These are phyloP conservation scores for Hydrophis major DNA, from an alignment of 2,797 vertebrate genomes.

Conservation along the genomic window DNA sequence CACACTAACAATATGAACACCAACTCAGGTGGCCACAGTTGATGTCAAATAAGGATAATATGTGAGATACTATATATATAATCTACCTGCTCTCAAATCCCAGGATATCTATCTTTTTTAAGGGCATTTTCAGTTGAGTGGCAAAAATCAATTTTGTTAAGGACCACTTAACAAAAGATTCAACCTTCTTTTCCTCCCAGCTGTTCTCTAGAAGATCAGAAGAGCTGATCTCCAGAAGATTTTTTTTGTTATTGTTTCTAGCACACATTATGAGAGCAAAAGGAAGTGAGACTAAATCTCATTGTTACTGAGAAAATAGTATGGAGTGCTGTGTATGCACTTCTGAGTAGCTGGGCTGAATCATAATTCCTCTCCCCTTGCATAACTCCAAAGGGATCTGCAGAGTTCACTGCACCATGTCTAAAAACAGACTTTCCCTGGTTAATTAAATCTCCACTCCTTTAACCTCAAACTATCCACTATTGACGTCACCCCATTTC, in stretches of 20 bases:
- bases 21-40: background rate
- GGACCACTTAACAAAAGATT: background rate
- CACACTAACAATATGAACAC: background rate
- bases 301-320: background rate
- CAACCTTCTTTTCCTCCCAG: background rate
- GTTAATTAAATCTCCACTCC: background rate
- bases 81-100: background rate
- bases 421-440: background rate
- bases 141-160: background rate
- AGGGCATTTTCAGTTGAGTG: background rate
- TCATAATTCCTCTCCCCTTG: background rate
- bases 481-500: no score
- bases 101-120: background rate
- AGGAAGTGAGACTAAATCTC: background rate
- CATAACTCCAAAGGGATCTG: background rate
- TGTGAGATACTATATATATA: background rate
- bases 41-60: background rate
- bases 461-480: no score
- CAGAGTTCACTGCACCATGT: background rate
- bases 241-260: background rate
- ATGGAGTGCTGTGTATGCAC: background rate
- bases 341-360: background rate
- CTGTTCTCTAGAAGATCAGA: background rate
- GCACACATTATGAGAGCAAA: background rate
- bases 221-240: background rate